Conservation (phyloP, 2,797 vertebrate genomes). For the Parauchenoglanis ngamensis region DNA sequence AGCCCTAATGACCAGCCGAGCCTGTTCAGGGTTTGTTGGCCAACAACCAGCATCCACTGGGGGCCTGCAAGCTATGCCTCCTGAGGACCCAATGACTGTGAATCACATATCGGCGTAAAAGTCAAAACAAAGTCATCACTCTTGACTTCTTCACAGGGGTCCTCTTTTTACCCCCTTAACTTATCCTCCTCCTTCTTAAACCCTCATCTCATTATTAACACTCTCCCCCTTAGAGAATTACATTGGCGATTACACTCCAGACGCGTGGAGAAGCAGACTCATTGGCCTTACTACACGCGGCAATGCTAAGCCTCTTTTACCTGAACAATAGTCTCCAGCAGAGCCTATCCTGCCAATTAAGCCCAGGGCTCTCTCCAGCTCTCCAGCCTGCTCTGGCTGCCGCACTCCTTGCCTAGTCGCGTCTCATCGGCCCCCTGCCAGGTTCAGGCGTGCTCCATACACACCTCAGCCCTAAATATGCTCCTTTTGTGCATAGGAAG, state of each 20-base stretch:
- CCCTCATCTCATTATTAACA: constrained; percentile 54
- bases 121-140: constrained; percentile 62
- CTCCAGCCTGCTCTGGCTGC: constrained; percentile 63
- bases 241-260: constrained; percentile 50
- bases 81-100: not conserved
- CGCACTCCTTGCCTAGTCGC: constrained; percentile 54
- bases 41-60: constrained; percentile 69
- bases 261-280: constrained; percentile 50
- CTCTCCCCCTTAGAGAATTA: constrained; percentile 49
- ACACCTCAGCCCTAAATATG: constrained; percentile 73
- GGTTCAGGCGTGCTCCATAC: constrained; percentile 74
- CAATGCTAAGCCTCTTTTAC: constrained; percentile 82
- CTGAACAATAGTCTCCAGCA: constrained; percentile 66
- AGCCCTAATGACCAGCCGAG: constrained; percentile 71
- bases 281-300: constrained; percentile 47
- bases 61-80: constrained; percentile 58
- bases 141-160: constrained; percentile 67
- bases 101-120: constrained; percentile 44
- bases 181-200: constrained; percentile 45
- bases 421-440: constrained; percentile 72
- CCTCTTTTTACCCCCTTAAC: constrained; percentile 44
- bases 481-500: constrained; percentile 69
- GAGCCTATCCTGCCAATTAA: constrained; percentile 87
- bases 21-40: constrained; percentile 71
- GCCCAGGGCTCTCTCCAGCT: constrained; percentile 73